Conservation (phyloP, 2,797 vertebrate genomes). For the Acestrorhynchus altus region DNA sequence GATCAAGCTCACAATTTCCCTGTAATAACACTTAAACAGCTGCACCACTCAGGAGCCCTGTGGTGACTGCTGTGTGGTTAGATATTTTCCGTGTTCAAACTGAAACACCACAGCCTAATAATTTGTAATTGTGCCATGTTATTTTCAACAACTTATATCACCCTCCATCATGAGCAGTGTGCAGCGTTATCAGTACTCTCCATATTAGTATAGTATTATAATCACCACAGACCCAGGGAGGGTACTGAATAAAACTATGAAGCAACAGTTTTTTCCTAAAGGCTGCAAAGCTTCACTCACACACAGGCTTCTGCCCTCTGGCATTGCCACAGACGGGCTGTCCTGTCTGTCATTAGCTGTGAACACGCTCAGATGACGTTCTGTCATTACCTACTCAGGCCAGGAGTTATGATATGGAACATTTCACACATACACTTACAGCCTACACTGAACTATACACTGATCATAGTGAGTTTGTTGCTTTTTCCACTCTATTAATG, state of each 20-base stretch:
- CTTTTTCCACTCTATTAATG: slow-evolving; percentile 44
- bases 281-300: slow-evolving; percentile 4
- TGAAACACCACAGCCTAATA: neutral
- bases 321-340: slow-evolving; percentile 38
- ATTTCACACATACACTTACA: slow-evolving; percentile 49
- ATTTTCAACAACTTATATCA: neutral
- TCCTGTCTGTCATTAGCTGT: slow-evolving; percentile 48
- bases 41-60: too few relatives aligned
- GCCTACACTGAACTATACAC: slow-evolving; percentile 30
- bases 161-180: neutral
- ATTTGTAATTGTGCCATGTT: neutral
- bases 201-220: slow-evolving; percentile 13
- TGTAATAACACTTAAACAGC: too few relatives aligned
- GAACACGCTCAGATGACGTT: slow-evolving; percentile 45
- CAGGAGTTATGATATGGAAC: slow-evolving; percentile 59
- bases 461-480: slow-evolving; percentile 38
- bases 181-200: neutral
- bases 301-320: slow-evolving; percentile 27
- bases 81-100: neutral
- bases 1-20: too few relatives aligned
- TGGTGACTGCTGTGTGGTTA: too few relatives aligned
- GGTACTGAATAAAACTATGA: slow-evolving; percentile 28
- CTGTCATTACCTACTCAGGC: slow-evolving; percentile 57
- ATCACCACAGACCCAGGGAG: slow-evolving; percentile 12
- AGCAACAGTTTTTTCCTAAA: neutral